Conservation (phyloP, 2,888 invertebrate genomes). For the Pemphredon lugubris region DNA sequence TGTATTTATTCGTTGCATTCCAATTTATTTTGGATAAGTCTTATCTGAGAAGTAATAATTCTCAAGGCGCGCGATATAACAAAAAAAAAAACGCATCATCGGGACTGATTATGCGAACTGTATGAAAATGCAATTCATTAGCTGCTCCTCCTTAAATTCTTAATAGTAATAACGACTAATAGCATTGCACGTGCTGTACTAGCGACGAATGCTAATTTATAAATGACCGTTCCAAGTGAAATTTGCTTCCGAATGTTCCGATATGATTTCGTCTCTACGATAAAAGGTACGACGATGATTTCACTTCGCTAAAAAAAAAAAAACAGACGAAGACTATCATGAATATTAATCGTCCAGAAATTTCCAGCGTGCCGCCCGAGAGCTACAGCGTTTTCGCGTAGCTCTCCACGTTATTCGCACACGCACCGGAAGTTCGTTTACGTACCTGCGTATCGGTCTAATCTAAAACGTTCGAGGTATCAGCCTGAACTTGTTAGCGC, state of each 20-base stretch:
- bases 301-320: no score
- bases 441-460: constrained; percentile 66
- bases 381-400: constrained; percentile 9
- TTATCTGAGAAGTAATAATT: constrained; percentile 27
- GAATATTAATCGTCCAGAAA: constrained; percentile 18
- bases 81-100: no score
- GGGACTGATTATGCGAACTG: no score
- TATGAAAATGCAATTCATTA: no score
- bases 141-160: no score
- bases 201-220: no score
- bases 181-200: no score
- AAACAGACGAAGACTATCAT: constrained; percentile 7
- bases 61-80: no score
- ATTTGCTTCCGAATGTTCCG: no score
- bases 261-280: neutral
- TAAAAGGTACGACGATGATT: no score
- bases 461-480: constrained; percentile 74
- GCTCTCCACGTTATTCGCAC: constrained; percentile 35
- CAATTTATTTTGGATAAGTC: constrained; percentile 48
- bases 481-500: constrained; percentile 74
- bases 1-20: constrained; percentile 34
- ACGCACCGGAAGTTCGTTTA: constrained; percentile 60
- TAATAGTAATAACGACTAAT: no score
- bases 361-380: constrained; percentile 10
- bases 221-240: no score